These are phyloP conservation scores for Taurulus bubalis DNA, from an alignment of 2,113 vertebrate species.

Conservation along the genomic window DNA sequence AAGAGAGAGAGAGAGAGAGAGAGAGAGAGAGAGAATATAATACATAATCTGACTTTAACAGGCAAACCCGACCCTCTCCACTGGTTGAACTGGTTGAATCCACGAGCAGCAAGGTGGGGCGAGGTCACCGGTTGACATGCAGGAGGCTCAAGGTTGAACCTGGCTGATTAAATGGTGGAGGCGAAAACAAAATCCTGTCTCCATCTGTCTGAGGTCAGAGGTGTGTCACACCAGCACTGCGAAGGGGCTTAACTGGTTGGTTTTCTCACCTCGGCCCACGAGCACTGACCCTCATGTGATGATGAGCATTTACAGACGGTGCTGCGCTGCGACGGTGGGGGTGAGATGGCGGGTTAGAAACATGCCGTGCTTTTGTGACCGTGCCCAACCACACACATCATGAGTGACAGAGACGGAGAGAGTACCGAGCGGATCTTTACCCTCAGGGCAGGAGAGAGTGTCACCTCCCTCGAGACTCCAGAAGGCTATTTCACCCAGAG, in stretches of 20 bases:
- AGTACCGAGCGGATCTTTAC: conserved; percentile 66
- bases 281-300: conserved; percentile 50
- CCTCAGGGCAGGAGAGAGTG: conserved; percentile 78
- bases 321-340: conserved; percentile 35
- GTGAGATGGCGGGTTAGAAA: conserved; percentile 57
- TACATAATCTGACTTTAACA: conserved; percentile 41
- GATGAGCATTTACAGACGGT: conserved; percentile 19
- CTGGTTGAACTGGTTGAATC: conserved; percentile 55
- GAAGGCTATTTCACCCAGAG: conserved; percentile 85
- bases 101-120: conserved; percentile 53
- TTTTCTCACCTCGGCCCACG: conserved; percentile 27
- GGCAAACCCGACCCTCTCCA: conserved; percentile 23
- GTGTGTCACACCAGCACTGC: conserved; percentile 65
- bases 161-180: conserved; percentile 72
- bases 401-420: conserved; percentile 47
- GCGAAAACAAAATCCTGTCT: conserved; percentile 60
- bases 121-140: conserved; percentile 65
- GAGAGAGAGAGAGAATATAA: conserved; percentile 28
- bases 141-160: conserved; percentile 72
- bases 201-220: conserved; percentile 76
- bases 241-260: conserved; percentile 74
- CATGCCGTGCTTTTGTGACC: conserved; percentile 71
- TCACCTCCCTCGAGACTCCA: conserved; percentile 86
- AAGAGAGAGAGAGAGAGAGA: neutral
- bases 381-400: conserved; percentile 45